Percentiles rank a stretch among this genome's conserved stretches.
Conservation (phyloP, 2,888 invertebrate genomes). For the Brachyptera putata region DNA sequence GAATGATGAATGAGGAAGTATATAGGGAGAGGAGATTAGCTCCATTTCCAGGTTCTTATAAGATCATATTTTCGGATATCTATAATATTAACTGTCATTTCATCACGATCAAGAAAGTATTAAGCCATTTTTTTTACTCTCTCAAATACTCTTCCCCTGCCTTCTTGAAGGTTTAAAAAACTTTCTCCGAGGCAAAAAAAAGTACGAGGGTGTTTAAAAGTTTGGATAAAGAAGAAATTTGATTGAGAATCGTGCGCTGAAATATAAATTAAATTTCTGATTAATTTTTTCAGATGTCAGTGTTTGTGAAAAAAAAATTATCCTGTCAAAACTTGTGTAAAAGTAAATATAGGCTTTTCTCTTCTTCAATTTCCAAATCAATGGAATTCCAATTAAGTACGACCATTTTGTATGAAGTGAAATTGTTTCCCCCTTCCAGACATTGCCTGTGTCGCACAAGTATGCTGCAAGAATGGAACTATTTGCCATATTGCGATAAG, state of each 20-base stretch:
- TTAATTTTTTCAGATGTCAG: slow-evolving; percentile 30
- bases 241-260: slow-evolving; percentile 9
- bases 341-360: slow-evolving; percentile 22
- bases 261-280: slow-evolving; percentile 27
- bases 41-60: no score
- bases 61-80: no score
- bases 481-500: no score
- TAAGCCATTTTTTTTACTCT: no score
- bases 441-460: not conserved
- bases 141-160: not conserved
- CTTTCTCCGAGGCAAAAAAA: not conserved
- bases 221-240: slow-evolving; percentile 10
- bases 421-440: no score
- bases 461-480: no score
- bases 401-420: slow-evolving; percentile 29
- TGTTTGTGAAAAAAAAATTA: slow-evolving; percentile 17
- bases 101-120: no score
- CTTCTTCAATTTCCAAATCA: slow-evolving; percentile 25
- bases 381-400: slow-evolving; percentile 31
- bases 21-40: no score
- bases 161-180: not conserved
- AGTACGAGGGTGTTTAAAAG: slow-evolving; percentile 8
- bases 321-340: slow-evolving; percentile 30
- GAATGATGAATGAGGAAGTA: no score
- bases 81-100: no score